phyloP scores from a whole-genome alignment of 2,113 vertebrate genomes.

The Drymodes brunneopygia region DNA sequence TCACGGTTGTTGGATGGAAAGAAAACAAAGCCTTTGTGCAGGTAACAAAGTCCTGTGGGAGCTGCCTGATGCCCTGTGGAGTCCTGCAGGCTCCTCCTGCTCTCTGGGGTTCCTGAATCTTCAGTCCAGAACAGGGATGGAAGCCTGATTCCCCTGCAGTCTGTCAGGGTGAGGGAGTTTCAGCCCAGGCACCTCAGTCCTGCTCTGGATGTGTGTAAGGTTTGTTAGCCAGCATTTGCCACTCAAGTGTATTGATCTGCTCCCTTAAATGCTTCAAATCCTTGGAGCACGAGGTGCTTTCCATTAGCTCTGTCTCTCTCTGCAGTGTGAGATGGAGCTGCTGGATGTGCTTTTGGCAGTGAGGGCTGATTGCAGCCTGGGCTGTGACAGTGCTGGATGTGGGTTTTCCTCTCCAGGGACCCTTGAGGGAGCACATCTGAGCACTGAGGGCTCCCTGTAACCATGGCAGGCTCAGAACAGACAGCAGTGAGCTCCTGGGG shows the following conservation, averaged over 20 bases:
- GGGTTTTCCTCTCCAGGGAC: neutral
- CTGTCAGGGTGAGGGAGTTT: neutral
- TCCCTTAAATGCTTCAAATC: neutral
- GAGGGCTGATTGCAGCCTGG: neutral
- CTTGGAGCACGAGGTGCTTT: neutral
- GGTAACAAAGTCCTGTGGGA: neutral
- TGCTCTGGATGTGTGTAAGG: accelerated
- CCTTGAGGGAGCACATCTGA: neutral
- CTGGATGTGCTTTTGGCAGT: neutral
- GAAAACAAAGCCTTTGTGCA: neutral
- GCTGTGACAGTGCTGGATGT: neutral
- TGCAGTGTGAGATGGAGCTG: neutral
- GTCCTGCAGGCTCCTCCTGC: neutral
- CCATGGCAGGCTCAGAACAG: neutral
- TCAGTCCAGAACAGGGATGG: neutral
- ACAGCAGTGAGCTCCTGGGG: neutral
- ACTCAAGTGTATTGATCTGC: neutral
- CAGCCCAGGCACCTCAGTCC: neutral
- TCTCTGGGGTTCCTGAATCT: neutral
- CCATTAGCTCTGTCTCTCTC: neutral
- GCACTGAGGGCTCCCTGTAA: neutral
- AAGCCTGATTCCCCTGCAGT: neutral
- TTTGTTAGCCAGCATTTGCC: neutral
- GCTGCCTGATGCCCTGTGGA: neutral
- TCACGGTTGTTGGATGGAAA: accelerated